Base-by-base conservation (phyloP, 2,797 vertebrate species). In the Falco biarmicus region DNA sequence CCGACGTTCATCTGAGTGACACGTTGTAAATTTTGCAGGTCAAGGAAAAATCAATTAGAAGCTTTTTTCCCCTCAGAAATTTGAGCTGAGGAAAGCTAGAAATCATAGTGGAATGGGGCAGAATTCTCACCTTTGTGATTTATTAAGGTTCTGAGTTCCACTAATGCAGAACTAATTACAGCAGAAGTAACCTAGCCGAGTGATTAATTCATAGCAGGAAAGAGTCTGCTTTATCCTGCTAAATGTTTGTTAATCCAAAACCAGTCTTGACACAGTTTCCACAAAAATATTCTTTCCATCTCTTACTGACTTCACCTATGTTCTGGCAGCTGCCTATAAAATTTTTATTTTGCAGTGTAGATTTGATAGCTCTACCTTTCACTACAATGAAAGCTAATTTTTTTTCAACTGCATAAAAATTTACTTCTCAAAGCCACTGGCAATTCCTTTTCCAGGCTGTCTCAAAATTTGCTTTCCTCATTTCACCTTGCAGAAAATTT, bases 91-190 rank as follows among this genome's bases (percentile, higher is more conserved):
- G 48, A 14, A 89, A 78, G 28, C 16, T 74, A 69, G 71, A 94
- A 91, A 84, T 26, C 45, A 87, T 26, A 90, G 29, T 57, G 13
- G 17, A 69, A 83, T 45, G 15, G 26, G 50, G 22, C 19, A 86
- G 51, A 85, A 89, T 71, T 87, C 57, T 87, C 48, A 86, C 57
- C 14, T 68, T 66, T 95, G 87, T 89, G 61, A 95, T 93, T 95
- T 93, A 74, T 45, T 89, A 43, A 89, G 41, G n/a, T 59, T 63
- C 76, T 65, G 50, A 29, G 3, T 90, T 93, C 73, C 54, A 64
- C 43, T 89, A 92, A 92, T 69, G 63, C 37, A 76, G 64, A 96
- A 87, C 66, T 96, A 94, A 95, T 89, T 94, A 76, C 71, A 86
- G 61, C 64, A 96, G 89, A 89, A 93, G 39, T 60, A 93, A 76